phyloP scores from a whole-genome alignment of 2,888 invertebrate genomes.

The Tetrapedia diversipes region DNA sequence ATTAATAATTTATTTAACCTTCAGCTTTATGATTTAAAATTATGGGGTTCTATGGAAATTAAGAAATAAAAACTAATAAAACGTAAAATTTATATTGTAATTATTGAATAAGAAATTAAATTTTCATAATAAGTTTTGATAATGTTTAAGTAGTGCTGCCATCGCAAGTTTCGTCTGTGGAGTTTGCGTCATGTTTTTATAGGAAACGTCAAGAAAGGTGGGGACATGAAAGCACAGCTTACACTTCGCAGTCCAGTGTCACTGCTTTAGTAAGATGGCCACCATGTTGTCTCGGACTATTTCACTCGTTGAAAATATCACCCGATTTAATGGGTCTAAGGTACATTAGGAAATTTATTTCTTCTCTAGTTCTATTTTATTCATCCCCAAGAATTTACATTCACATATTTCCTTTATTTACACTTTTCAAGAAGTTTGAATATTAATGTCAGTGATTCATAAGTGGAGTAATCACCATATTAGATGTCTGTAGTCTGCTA shows the following conservation, averaged over 20 bases:
- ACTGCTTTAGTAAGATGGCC: slow-evolving; percentile 87
- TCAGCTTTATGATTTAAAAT: background rate
- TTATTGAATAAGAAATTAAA: background rate
- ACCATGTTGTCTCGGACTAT: slow-evolving; percentile 90
- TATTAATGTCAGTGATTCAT: slow-evolving; percentile 40
- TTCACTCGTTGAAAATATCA: slow-evolving; percentile 88
- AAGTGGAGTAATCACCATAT: slow-evolving; percentile 76
- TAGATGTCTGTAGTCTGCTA: slow-evolving; percentile 80
- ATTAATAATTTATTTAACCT: slow-evolving; percentile 14
- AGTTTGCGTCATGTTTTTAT: slow-evolving; percentile 61
- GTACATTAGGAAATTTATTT: slow-evolving; percentile 83
- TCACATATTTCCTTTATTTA: background rate
- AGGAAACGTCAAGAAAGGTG: slow-evolving; percentile 65
- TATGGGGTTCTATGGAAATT: background rate
- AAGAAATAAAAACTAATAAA: background rate
- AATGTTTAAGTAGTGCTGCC: slow-evolving; percentile 45
- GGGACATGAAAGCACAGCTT: slow-evolving; percentile 59
- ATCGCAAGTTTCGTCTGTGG: slow-evolving; percentile 18
- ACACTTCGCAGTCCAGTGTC: slow-evolving; percentile 71
- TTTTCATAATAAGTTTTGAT: background rate
- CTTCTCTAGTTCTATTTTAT: background rate
- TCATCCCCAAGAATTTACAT: background rate
- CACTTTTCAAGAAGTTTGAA: background rate
- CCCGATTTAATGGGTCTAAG: slow-evolving; percentile 89
- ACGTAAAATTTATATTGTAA: too few relatives aligned